Percentiles rank a stretch among this genome's conserved stretches.
phyloP scores from a whole-genome alignment of 2,797 vertebrate species.

The Typhlichthys subterraneus region DNA sequence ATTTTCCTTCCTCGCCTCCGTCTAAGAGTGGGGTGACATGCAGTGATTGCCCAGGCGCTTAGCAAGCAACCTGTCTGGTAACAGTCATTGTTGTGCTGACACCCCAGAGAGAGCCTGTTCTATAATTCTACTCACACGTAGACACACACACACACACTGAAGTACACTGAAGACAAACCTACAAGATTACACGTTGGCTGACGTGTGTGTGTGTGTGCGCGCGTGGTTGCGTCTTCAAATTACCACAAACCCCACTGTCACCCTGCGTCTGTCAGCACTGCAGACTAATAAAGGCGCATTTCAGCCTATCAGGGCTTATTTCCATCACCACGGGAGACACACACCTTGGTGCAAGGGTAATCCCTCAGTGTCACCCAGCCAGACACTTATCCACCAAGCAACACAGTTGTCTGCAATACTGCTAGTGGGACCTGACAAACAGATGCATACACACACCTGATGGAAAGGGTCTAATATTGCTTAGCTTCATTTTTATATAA shows the following conservation, averaged over 20 bases:
- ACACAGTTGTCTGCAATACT: slow-evolving; percentile 26
- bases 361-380: slow-evolving; percentile 61
- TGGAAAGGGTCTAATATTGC: slow-evolving; percentile 15
- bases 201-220: neutral
- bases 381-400: slow-evolving; percentile 28
- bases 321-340: slow-evolving; percentile 53
- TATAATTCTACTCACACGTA: slow-evolving; percentile 5
- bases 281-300: slow-evolving; percentile 59
- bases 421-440: slow-evolving; percentile 16
- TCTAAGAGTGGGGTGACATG: slow-evolving; percentile 23
- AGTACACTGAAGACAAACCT: slow-evolving; percentile 9
- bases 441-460: slow-evolving; percentile 4
- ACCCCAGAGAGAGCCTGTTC: slow-evolving; percentile 28
- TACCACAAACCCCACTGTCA: slow-evolving; percentile 34
- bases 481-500: slow-evolving; percentile 1
- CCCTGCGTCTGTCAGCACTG: slow-evolving; percentile 38
- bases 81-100: slow-evolving; percentile 31
- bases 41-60: slow-evolving; percentile 30
- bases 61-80: slow-evolving; percentile 7
- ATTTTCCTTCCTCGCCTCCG: neutral
- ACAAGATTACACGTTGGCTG: neutral
- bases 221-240: neutral
- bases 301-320: slow-evolving; percentile 53
- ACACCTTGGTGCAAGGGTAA: slow-evolving; percentile 35
- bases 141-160: slow-evolving; percentile 2